Conservation (phyloP, 2,888 invertebrate species). For the Parelbella ahira region DNA sequence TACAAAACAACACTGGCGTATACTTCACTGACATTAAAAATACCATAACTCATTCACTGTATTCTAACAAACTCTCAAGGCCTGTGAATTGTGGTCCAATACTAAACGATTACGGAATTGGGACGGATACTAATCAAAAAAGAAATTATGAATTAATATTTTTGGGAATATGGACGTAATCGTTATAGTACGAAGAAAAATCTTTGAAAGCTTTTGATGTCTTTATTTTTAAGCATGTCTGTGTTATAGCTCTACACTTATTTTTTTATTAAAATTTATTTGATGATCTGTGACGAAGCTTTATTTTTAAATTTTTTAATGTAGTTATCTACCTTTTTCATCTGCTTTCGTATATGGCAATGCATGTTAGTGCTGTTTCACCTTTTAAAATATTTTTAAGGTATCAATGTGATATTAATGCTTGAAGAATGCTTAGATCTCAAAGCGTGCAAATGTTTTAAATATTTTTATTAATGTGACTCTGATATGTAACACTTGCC, state of each 20-base stretch:
- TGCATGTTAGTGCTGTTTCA: slow-evolving; percentile 47
- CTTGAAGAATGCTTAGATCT: slow-evolving; percentile 11
- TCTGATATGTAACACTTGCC: neutral
- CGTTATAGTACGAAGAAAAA: slow-evolving; percentile 46
- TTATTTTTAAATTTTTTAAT: slow-evolving; percentile 7
- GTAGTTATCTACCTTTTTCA: slow-evolving; percentile 30
- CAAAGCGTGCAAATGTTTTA: slow-evolving; percentile 11
- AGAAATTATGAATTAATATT: too few species aligned
- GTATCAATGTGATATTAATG: neutral
- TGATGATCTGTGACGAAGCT: too few species aligned
- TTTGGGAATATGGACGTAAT: too few species aligned
- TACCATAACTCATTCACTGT: slow-evolving; percentile 72
- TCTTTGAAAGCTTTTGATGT: slow-evolving; percentile 51
- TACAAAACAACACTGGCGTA: slow-evolving; percentile 76
- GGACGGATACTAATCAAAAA: too few species aligned
- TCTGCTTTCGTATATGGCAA: slow-evolving; percentile 59
- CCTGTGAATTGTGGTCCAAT: slow-evolving; percentile 67
- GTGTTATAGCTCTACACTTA: slow-evolving; percentile 26
- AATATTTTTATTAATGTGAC: neutral
- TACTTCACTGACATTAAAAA: slow-evolving; percentile 75
- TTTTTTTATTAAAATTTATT: slow-evolving; percentile 24
- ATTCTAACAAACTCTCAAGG: slow-evolving; percentile 58
- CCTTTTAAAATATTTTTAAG: too few species aligned
- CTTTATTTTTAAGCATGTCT: slow-evolving; percentile 28
- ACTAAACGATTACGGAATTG: slow-evolving; percentile 54